Percentiles rank a stretch among this genome's conserved stretches.
Conservation (phyloP, 2,888 invertebrate genomes). For the Athalia rosae region DNA sequence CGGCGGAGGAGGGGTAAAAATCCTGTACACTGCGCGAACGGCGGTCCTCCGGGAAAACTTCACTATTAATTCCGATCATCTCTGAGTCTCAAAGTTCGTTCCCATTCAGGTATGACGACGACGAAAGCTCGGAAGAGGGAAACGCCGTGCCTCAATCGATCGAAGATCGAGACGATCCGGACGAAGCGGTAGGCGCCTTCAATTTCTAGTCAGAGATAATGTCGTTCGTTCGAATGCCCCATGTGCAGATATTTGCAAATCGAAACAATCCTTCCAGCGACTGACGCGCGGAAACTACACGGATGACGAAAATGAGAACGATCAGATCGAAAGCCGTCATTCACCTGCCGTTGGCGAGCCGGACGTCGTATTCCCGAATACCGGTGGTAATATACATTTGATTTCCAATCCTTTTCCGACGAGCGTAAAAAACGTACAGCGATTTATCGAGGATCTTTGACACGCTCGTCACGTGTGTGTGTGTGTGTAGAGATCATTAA, state of each 20-base stretch:
- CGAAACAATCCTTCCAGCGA: neutral
- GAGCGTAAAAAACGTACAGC: no score
- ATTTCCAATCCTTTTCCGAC: no score
- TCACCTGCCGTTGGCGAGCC: no score
- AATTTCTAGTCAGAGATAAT: neutral
- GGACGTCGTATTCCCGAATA: no score
- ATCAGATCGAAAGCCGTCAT: no score
- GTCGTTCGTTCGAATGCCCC: no score
- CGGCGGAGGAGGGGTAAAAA: constrained; percentile 16
- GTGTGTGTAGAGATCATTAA: no score
- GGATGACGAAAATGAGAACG: no score
- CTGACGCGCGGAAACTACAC: neutral
- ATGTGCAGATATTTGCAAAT: neutral
- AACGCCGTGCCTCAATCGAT: constrained; percentile 12
- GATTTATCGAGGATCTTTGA: no score
- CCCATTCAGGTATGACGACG: neutral
- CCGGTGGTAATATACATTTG: no score
- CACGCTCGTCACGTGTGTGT: no score
- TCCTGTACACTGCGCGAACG: no score
- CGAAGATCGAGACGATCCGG: neutral
- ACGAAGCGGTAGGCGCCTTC: neutral
- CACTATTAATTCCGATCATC: neutral
- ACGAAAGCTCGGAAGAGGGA: constrained; percentile 24
- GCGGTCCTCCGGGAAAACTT: neutral
- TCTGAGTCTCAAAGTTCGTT: constrained; percentile 3